Percentiles rank a stretch among this genome's conserved stretches.
Evolutionary conservation across 2,797 vertebrate species (phyloP).

Genomic region (Lagorchestes hirsutus): DNA sequence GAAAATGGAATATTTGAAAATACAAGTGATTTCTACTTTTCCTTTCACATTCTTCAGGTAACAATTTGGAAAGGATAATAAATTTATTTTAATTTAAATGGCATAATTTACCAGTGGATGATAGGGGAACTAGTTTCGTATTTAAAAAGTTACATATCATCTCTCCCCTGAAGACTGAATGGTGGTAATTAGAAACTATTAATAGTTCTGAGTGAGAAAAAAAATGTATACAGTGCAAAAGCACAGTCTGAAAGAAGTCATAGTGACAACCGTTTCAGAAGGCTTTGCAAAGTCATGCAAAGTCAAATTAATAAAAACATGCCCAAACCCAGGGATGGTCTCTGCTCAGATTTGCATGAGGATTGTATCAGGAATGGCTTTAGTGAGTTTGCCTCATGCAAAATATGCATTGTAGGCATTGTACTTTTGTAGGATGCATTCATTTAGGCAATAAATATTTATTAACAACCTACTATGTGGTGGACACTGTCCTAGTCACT

Average conservation of each 20-base stretch:
- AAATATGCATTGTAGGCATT: not conserved
- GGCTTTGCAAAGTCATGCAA: not conserved
- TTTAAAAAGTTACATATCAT: not conserved
- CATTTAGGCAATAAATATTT: not conserved
- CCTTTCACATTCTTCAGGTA: not conserved
- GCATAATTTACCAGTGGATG: not conserved
- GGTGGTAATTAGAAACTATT: not conserved
- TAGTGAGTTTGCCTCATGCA: not conserved
- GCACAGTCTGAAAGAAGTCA: not conserved
- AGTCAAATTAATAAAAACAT: not conserved
- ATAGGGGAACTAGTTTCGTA: not conserved
- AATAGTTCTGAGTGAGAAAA: not conserved
- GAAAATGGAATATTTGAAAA: not conserved
- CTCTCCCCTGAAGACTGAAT: not conserved
- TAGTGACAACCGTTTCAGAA: not conserved
- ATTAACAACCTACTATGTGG: too few relatives aligned
- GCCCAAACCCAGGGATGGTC: not conserved
- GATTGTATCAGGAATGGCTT: not conserved
- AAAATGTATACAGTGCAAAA: not conserved
- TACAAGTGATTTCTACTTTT: not conserved
- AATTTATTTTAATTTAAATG: not conserved
- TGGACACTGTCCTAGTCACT: not conserved
- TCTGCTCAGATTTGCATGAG: not conserved
- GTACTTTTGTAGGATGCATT: not conserved
- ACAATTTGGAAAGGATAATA: not conserved